Evolutionary conservation across 2,797 vertebrate species (phyloP).

Genomic region (Chelmon rostratus): DNA sequence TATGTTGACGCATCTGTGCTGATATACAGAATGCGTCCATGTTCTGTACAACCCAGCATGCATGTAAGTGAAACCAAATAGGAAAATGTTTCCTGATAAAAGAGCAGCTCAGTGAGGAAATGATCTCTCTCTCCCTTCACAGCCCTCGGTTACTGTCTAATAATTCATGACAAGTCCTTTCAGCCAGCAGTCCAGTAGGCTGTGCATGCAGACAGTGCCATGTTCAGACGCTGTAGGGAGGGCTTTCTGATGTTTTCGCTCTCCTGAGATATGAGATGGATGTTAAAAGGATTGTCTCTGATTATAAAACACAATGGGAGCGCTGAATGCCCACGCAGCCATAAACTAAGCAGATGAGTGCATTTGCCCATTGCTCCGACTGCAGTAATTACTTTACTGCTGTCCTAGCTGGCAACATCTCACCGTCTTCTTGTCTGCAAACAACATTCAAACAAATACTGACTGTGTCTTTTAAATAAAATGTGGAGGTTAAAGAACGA

Average conservation of each 20-base stretch:
- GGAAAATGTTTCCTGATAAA: slow-evolving; percentile 13
- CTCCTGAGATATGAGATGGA: slow-evolving; percentile 15
- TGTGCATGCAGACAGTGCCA: not conserved
- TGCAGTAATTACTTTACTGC: slow-evolving; percentile 41
- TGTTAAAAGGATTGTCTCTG: slow-evolving; percentile 47
- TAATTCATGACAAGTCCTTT: slow-evolving; percentile 38
- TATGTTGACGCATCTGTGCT: not conserved
- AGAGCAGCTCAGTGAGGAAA: slow-evolving; percentile 23
- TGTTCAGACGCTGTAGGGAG: not conserved
- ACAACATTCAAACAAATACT: not conserved
- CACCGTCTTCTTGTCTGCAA: not conserved
- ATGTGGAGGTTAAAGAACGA: not conserved
- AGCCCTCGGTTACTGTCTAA: slow-evolving; percentile 35
- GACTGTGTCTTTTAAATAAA: not conserved
- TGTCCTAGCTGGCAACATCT: not conserved
- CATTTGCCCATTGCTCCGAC: not conserved
- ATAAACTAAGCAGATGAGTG: slow-evolving; percentile 53
- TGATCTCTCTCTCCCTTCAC: not conserved
- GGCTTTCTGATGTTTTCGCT: slow-evolving; percentile 19
- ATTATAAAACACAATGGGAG: slow-evolving; percentile 33
- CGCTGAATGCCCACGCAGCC: slow-evolving; percentile 12
- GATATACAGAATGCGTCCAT: not conserved
- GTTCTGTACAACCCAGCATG: not conserved
- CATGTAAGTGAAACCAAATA: slow-evolving; percentile 20
- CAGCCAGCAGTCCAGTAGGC: not conserved